Evolutionary conservation across 2,888 invertebrate species (phyloP).

Genomic region (Pharmacophagus antenor): DNA sequence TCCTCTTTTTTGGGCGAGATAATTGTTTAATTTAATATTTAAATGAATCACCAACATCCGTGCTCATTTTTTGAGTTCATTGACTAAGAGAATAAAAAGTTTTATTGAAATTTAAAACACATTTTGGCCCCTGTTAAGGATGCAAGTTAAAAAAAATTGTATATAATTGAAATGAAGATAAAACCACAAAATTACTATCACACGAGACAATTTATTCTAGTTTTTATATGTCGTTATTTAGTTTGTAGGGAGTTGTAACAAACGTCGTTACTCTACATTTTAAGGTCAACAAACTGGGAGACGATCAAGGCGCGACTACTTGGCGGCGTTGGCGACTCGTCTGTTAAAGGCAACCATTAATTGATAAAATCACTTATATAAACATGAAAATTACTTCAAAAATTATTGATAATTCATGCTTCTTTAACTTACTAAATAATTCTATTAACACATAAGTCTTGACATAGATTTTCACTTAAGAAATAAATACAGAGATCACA

Average conservation of each 20-base stretch:
- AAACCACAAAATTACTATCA: background rate
- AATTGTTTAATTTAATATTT: no score
- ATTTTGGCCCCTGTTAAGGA: no score
- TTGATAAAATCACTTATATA: slow-evolving; percentile 44
- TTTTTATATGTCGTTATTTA: slow-evolving; percentile 55
- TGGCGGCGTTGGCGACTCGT: slow-evolving; percentile 57
- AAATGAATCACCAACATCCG: no score
- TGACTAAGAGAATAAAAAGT: no score
- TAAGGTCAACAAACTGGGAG: slow-evolving; percentile 68
- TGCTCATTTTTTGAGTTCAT: no score
- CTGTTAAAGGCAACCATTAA: slow-evolving; percentile 54
- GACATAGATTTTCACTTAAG: no score
- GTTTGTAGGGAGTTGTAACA: slow-evolving; percentile 59
- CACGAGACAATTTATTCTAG: slow-evolving; percentile 42
- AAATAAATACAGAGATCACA: no score
- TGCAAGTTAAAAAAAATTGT: background rate
- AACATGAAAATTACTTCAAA: background rate
- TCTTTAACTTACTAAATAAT: no score
- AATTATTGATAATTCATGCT: background rate
- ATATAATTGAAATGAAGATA: background rate
- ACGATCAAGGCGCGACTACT: slow-evolving; percentile 54
- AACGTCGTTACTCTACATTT: slow-evolving; percentile 73
- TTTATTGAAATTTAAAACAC: no score
- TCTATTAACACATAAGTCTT: no score
- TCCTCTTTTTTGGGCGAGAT: no score